Evolutionary conservation across 1,140 invertebrate species (phyloP).

Genomic region (Onthophagus taurus): DNA sequence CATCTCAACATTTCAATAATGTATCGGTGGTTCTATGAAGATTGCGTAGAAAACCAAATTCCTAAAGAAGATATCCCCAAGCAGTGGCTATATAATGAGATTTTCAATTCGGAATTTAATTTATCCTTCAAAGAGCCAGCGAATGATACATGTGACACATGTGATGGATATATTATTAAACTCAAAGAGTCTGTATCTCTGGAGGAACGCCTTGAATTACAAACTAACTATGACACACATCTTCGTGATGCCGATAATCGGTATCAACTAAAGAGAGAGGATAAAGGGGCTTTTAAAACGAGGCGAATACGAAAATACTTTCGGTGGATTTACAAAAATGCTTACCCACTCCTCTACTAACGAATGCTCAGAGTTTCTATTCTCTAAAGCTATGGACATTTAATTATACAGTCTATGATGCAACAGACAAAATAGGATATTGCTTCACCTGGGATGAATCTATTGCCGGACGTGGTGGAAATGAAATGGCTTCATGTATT

Average conservation of each 20-base stretch:
- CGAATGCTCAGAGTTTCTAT: slow-evolving; percentile 13
- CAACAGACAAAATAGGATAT: slow-evolving; percentile 15
- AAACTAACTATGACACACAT: slow-evolving; percentile 13
- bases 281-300: slow-evolving; percentile 12
- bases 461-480: slow-evolving; percentile 11
- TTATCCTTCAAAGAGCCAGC: slow-evolving; percentile 14
- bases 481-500: slow-evolving; percentile 11
- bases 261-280: slow-evolving; percentile 8
- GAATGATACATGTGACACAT: slow-evolving; percentile 15
- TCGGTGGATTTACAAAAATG: slow-evolving; percentile 17
- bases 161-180: slow-evolving; percentile 14
- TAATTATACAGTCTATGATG: slow-evolving; percentile 13
- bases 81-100: slow-evolving; percentile 13
- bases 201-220: slow-evolving; percentile 13
- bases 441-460: slow-evolving; percentile 13
- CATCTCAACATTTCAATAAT: slow-evolving; percentile 13
- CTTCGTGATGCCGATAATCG: slow-evolving; percentile 12
- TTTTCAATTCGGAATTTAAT: slow-evolving; percentile 15
- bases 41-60: slow-evolving; percentile 12
- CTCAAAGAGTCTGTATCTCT: slow-evolving; percentile 15
- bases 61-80: slow-evolving; percentile 16
- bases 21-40: slow-evolving; percentile 11
- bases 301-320: slow-evolving; percentile 12
- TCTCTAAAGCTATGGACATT: slow-evolving; percentile 15
- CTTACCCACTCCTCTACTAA: slow-evolving; percentile 15